phyloP scores from a whole-genome alignment of 2,797 vertebrate genomes.

The Dicrostonyx torquatus region DNA sequence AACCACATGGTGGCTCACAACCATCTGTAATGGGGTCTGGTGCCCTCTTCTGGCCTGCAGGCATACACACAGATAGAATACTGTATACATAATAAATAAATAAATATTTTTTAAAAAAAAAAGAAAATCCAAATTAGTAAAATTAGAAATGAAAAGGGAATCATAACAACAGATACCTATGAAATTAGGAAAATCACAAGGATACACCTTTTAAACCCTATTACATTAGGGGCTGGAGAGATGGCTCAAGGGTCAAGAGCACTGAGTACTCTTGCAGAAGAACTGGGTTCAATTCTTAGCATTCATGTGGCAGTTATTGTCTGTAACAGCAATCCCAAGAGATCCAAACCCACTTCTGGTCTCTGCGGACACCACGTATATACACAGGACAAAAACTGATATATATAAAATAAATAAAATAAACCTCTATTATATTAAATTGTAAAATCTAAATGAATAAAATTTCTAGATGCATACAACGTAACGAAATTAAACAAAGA shows the following conservation, averaged over 20 bases:
- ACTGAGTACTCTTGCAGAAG: background rate
- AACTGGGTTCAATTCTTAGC: background rate
- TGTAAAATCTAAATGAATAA: background rate
- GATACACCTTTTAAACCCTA: background rate
- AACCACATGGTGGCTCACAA: too few species aligned
- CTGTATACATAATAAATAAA: too few species aligned
- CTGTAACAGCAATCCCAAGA: background rate
- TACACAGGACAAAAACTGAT: background rate
- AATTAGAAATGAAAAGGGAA: background rate
- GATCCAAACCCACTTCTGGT: background rate
- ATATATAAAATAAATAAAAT: background rate
- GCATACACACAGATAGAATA: too few species aligned
- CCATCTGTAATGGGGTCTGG: too few species aligned
- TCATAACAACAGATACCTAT: background rate
- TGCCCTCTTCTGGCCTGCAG: too few species aligned
- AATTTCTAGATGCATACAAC: background rate
- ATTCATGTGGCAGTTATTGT: background rate
- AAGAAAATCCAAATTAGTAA: background rate
- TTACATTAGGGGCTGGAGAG: background rate
- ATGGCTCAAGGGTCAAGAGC: background rate
- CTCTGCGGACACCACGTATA: background rate
- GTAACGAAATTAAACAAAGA: background rate
- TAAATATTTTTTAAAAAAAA: too few species aligned
- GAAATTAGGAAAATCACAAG: background rate
- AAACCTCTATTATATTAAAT: background rate